phyloP scores from a whole-genome alignment of 2,797 vertebrate species.

The Euphonia xanthogaster region DNA sequence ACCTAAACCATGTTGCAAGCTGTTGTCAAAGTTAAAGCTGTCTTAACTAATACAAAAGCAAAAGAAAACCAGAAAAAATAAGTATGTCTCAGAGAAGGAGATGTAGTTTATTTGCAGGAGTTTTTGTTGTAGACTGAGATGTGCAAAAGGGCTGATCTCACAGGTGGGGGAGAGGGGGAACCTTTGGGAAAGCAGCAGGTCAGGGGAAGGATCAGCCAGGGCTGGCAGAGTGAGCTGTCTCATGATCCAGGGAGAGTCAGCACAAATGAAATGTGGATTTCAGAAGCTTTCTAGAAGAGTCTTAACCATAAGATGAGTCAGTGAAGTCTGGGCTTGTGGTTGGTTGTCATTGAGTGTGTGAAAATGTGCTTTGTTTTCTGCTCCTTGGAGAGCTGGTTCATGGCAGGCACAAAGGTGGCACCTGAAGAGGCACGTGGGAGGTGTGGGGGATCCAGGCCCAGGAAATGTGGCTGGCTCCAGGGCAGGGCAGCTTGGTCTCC shows the following conservation, averaged over 20 bases:
- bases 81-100: not conserved
- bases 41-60: not conserved
- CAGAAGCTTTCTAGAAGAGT: not conserved
- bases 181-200: not conserved
- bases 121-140: not conserved
- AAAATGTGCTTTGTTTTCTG: not conserved
- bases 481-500: not conserved
- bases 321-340: not conserved
- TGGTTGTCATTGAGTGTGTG: fast-evolving
- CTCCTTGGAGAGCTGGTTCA: not conserved
- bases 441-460: not conserved
- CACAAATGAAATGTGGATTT: not conserved
- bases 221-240: not conserved
- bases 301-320: not conserved
- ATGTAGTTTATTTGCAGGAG: not conserved
- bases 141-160: not conserved
- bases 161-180: not conserved
- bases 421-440: not conserved
- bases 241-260: not conserved
- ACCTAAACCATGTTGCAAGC: not conserved
- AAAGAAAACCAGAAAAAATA: not conserved
- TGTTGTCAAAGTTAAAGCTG: not conserved
- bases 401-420: not conserved
- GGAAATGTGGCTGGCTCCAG: not conserved
- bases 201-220: not conserved